phyloP scores from a whole-genome alignment of 2,113 vertebrate genomes.

The Malurus melanocephalus region DNA sequence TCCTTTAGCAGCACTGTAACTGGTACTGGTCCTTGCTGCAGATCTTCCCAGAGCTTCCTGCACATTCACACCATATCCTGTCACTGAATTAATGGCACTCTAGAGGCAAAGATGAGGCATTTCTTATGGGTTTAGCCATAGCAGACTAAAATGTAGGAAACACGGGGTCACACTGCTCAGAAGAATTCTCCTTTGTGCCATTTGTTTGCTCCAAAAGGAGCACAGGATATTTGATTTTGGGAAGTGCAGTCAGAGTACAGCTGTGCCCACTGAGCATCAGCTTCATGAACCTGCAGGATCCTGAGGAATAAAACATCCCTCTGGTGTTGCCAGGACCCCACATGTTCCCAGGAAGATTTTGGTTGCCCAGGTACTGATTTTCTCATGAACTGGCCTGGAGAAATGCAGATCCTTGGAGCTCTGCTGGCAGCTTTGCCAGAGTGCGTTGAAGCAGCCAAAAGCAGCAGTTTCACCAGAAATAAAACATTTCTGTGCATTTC shows the following conservation, averaged over 20 bases:
- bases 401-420: background rate
- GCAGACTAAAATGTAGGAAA: slow-evolving; percentile 56
- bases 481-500: background rate
- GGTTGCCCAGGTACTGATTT: background rate
- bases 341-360: rapidly evolving
- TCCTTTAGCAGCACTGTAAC: background rate
- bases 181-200: slow-evolving; percentile 43
- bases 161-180: slow-evolving; percentile 14
- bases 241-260: background rate
- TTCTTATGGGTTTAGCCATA: slow-evolving; percentile 59
- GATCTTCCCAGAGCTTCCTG: slow-evolving; percentile 10
- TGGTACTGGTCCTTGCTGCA: background rate
- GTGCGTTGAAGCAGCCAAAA: background rate
- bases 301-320: background rate
- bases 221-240: background rate
- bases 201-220: slow-evolving; percentile 54
- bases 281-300: background rate
- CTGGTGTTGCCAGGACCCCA: background rate
- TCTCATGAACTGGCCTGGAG: background rate
- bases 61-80: background rate
- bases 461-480: background rate
- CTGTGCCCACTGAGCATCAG: background rate
- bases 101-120: slow-evolving; percentile 35
- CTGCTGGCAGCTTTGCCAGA: background rate
- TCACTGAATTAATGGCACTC: slow-evolving; percentile 50